Base-by-base conservation (phyloP, 2,113 vertebrate genomes). In the Syrrhaptes paradoxus region DNA sequence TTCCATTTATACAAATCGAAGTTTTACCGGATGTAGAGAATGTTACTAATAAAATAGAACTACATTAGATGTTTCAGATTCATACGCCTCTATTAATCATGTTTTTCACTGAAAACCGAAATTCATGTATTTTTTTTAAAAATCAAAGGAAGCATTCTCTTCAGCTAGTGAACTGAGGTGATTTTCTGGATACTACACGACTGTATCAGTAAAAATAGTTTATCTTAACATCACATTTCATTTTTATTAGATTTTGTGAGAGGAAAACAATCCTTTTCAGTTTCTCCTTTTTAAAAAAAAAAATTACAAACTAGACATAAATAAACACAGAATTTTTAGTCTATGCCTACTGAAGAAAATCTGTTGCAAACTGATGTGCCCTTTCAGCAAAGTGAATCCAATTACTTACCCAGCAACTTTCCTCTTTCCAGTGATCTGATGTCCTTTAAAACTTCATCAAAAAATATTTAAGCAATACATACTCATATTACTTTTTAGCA, bases 311-410 rank as follows among this genome's bases (percentile, higher is more conserved):
- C 41, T 49, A n/a, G 19, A 72, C 32, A 38, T 54, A 95, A 85
- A 92, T 18, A 58, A 87, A 71, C n/a, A 75, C 25, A 54, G 10
- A 46, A 16, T 52, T 85, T 91, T 78, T 52, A 3, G 5, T 45
- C 58, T 61, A 34, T 59, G 58, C 16, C 62, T 67, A 52, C 67
- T 72, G 66, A 87, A 93, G 34, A 93, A 90, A 87, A 87, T 52
- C 43, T 77, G 10, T 54, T 74, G 70, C 77, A 87, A 81, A 38
- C 20, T 90, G 29, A 87, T 72, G 34, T 82, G 45, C 11, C 49
- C 43, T 62, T 95, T 90, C 88, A 90, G 77, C 41, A 91, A 94
- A 87, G 25, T 36, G 17, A 77, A 93, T 41, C 28, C 41, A 84
- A 57, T 38, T 91, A 77, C 86, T 91, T 85, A 81, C 15, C 48